Evolutionary conservation across 1,140 invertebrate genomes (phyloP), one percentile per base, ranked within the genome.

Genomic region (Cotesia glomerata): DNA sequence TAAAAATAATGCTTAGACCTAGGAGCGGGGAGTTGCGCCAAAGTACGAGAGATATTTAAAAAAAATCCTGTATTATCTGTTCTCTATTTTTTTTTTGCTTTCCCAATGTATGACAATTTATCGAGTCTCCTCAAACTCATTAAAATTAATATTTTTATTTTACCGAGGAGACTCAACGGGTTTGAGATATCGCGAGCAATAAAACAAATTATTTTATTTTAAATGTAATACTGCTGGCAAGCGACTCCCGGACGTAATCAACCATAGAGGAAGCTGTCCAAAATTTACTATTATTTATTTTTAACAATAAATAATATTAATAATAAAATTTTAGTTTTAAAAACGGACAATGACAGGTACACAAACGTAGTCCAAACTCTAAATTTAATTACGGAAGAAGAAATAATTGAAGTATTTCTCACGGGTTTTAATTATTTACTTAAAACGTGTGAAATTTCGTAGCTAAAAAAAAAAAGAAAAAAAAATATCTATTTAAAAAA

Each of bases 21-120:
- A 85, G 76, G 81, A 80, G 83, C 83, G 83, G 83, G 83, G 83
- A 85, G 82, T 83, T 82, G 82, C 79, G 78, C 77, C 77, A 81
- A 81, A 70, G 65, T 74, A 39, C 63, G 67, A 59, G 4, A 52
- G 70, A 59, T 63, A 39, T 26, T 26, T 26, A 59, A 69, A 49
- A 18, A 66, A 45, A 56, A 54, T 13, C 58, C n/a, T 16, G 16
- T 16, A 14, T 16, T 16, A 14, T 56, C 7, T 14, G n/a, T 7
- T 56, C 13, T 16, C 7, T 56, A 16, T 56, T 14, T n/a, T 14
- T 16, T 56, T 56, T 45, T 45, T 65, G 72, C 72, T 70, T 74
- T 70, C 62, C 72, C 72, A 74, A 74, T 70, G 72, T 74, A 73
- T 73, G 72, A 70, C 45, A 58, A 18, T 26, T 72, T 66, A 16